These are phyloP conservation scores for Meloidogyne chitwoodi DNA, from an alignment of 1,140 invertebrate species.

Conservation along the genomic window DNA sequence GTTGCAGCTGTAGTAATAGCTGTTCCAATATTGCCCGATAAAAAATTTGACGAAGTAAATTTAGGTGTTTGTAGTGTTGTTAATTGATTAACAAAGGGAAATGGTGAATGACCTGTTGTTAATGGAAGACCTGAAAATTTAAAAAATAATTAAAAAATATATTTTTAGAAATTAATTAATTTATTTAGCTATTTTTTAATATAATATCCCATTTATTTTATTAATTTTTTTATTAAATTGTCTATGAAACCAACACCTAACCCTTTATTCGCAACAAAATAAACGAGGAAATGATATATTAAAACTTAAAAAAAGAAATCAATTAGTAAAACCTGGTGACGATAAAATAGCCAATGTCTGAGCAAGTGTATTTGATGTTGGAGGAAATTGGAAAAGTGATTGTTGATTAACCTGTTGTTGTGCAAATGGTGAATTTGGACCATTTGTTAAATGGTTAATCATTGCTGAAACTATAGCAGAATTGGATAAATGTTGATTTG, in stretches of 20 bases:
- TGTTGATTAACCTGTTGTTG: slow-evolving; percentile 7
- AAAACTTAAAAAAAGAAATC: not conserved
- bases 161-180: not conserved
- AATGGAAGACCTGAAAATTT: slow-evolving; percentile 5
- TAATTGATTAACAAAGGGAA: slow-evolving; percentile 9
- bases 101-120: slow-evolving; percentile 4
- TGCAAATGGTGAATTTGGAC: slow-evolving; percentile 5
- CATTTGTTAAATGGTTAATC: slow-evolving; percentile 16
- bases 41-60: not conserved
- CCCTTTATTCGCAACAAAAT: not conserved
- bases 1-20: not conserved
- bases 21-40: not conserved
- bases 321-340: slow-evolving; percentile 7
- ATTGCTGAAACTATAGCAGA: slow-evolving; percentile 15
- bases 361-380: slow-evolving; percentile 2
- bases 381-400: slow-evolving; percentile 13
- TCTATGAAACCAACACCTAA: too few relatives aligned
- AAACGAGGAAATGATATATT: not conserved
- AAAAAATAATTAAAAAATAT: too few relatives aligned
- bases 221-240: too few relatives aligned
- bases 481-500: not conserved
- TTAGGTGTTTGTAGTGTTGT: slow-evolving; percentile 13
- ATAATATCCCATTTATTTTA: not conserved
- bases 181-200: not conserved
- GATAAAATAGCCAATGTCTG: slow-evolving; percentile 13